These are phyloP conservation scores for Polypedilum vanderplanki DNA, from an alignment of 1,140 invertebrate species.

Conservation along the genomic window DNA sequence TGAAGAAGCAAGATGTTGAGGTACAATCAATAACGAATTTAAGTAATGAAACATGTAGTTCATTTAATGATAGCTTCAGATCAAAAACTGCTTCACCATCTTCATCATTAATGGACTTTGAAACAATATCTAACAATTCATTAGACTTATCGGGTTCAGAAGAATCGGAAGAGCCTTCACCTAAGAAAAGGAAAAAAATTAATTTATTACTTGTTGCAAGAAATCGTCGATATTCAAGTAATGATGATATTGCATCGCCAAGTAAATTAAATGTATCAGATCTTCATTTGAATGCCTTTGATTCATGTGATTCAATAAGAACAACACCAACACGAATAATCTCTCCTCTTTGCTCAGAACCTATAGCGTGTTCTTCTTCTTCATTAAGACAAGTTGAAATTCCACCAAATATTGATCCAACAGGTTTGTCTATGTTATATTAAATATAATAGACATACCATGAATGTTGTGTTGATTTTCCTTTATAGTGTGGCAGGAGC, in stretches of 20 bases:
- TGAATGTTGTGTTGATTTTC: neutral
- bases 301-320: too few species aligned
- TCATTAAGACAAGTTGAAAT: constrained; percentile 33
- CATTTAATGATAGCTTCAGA: constrained; percentile 34
- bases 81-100: constrained; percentile 46
- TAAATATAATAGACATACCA: neutral
- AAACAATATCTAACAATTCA: constrained; percentile 48
- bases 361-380: constrained; percentile 38
- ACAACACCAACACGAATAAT: neutral
- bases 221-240: constrained; percentile 45
- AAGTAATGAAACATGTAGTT: constrained; percentile 44
- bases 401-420: constrained; percentile 53
- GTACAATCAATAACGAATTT: constrained; percentile 62
- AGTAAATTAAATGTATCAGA: constrained; percentile 56
- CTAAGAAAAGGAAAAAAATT: constrained; percentile 56
- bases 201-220: constrained; percentile 46
- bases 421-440: constrained; percentile 33
- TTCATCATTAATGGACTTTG: constrained; percentile 49
- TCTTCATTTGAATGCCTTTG: constrained; percentile 46
- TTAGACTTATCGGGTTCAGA: constrained; percentile 48
- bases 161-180: constrained; percentile 60
- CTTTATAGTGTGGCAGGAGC: constrained; percentile 49
- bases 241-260: constrained; percentile 49
- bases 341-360: neutral
- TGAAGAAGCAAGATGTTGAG: constrained; percentile 57